Percentiles rank a stretch among this genome's conserved stretches.
These are phyloP conservation scores for Phymorhynchus buccinoides DNA, from an alignment of 1,140 invertebrate genomes.

Conservation along the genomic window DNA sequence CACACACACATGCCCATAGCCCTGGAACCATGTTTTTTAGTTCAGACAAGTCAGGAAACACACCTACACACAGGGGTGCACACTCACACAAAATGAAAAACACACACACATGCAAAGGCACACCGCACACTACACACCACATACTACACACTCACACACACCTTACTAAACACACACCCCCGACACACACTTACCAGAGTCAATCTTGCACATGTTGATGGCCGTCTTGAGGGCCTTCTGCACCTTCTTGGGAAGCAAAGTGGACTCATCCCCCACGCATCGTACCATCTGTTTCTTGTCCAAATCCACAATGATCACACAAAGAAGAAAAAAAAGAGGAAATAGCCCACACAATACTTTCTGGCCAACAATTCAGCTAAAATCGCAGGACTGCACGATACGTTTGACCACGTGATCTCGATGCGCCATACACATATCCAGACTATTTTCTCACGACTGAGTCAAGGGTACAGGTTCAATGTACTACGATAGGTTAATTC, in stretches of 20 bases:
- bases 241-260: constrained; percentile 78
- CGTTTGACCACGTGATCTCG: too few relatives aligned
- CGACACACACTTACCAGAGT: constrained; percentile 62
- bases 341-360: too few relatives aligned
- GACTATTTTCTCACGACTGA: too few relatives aligned
- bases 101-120: background rate
- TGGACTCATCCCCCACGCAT: constrained; percentile 79
- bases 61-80: background rate
- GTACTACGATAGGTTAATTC: too few relatives aligned
- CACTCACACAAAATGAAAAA: background rate
- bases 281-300: constrained; percentile 77
- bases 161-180: too few relatives aligned
- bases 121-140: background rate
- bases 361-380: too few relatives aligned
- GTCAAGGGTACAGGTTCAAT: too few relatives aligned
- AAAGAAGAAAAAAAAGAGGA: constrained; percentile 45
- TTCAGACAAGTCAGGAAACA: too few relatives aligned
- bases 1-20: too few relatives aligned
- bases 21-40: too few relatives aligned
- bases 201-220: constrained; percentile 77
- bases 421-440: too few relatives aligned
- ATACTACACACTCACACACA: background rate
- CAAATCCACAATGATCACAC: constrained; percentile 81
- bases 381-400: too few relatives aligned
- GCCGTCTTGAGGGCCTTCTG: constrained; percentile 78